Base-by-base conservation (phyloP, 2,113 vertebrate species). In the Ibidorhyncha struthersii region DNA sequence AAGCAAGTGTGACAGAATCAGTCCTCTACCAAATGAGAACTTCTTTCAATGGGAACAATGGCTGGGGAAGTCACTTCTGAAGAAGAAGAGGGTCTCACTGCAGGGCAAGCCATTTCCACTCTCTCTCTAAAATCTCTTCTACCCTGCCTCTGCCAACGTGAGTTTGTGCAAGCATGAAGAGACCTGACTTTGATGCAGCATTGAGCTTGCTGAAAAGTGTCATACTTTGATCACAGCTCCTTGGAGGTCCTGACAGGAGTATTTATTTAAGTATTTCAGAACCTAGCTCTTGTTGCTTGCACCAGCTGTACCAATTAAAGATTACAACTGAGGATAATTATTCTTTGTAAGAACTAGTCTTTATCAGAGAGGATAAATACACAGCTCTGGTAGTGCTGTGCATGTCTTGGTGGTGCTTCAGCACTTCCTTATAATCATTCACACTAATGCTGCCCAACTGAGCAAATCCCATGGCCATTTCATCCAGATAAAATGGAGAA, bases 391-490 rank as follows among this genome's bases (percentile, higher is more conserved):
- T n/a, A 74, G 80, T 3, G 3, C 38, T 22, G 3, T 49, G 58
- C 61, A 8, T 53, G 70, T 85, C 70, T 65, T 89, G 73, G 73
- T 95, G 62, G 69, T 3, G 8, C 80, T 96, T 85, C 61, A 89
- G 66, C 40, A 30, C 53, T 92, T 85, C 61, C 45, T 82, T 2
- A 1, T 87, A 73, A 96, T 96, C 86, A 69, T 82, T 95, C 91
- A 76, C 58, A 45, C 36, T 91, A 72, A 96, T 70, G 81, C 80
- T 91, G 77, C 58, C 66, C 72, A 94, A 82, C 81, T 94, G 91
- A 97, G 93, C 94, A 96, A 91, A 96, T 92, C 95, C 73, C 81
- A 29, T 82, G 74, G 88, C 92, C 43, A 6, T 92, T 94, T 91
- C 70, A 91, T 82, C 86, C 81, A 82, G 81, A 89, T 81, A 93